Conservation (phyloP, 2,888 invertebrate genomes). For the Pseudeuparius sepicola region DNA sequence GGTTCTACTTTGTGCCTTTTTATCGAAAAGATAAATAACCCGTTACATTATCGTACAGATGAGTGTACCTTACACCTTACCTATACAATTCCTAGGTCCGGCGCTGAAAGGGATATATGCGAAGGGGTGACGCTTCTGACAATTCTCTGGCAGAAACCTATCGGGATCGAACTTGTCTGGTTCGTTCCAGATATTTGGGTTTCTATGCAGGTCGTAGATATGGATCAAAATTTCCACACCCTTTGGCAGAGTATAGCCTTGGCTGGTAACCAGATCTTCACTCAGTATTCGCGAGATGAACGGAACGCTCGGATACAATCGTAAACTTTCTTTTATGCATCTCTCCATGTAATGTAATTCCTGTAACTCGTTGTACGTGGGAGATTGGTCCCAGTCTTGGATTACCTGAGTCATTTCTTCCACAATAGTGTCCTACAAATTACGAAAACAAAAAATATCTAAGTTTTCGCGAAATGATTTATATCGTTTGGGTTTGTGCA, state of each 20-base stretch:
- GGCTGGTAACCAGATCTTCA: constrained; percentile 26
- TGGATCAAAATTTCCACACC: constrained; percentile 45
- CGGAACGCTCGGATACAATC: constrained; percentile 37
- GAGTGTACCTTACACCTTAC: too few relatives aligned
- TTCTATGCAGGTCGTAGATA: constrained; percentile 55
- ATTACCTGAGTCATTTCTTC: constrained; percentile 29
- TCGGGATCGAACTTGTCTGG: constrained; percentile 61
- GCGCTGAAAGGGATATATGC: constrained; percentile 59
- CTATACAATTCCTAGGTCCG: constrained; percentile 59
- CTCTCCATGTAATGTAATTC: constrained; percentile 36
- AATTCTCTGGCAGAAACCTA: constrained; percentile 54
- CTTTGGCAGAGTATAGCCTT: constrained; percentile 40
- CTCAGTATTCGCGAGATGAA: constrained; percentile 31
- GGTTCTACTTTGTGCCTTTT: too few relatives aligned
- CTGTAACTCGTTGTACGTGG: constrained; percentile 30
- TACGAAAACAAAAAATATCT: too few relatives aligned
- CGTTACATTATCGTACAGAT: too few relatives aligned
- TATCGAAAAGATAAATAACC: too few relatives aligned
- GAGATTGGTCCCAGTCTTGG: constrained; percentile 19
- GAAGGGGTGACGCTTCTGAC: constrained; percentile 47
- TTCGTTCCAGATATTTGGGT: constrained; percentile 51
- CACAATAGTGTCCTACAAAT: constrained; percentile 23
- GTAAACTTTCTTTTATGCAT: constrained; percentile 35
- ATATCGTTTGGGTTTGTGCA: too few relatives aligned
- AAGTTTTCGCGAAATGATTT: too few relatives aligned